A percentile compares a stretch with the other conserved stretches of the same genome.
Conservation (phyloP, 2,888 invertebrate genomes). For the Galerucella pusilla region DNA sequence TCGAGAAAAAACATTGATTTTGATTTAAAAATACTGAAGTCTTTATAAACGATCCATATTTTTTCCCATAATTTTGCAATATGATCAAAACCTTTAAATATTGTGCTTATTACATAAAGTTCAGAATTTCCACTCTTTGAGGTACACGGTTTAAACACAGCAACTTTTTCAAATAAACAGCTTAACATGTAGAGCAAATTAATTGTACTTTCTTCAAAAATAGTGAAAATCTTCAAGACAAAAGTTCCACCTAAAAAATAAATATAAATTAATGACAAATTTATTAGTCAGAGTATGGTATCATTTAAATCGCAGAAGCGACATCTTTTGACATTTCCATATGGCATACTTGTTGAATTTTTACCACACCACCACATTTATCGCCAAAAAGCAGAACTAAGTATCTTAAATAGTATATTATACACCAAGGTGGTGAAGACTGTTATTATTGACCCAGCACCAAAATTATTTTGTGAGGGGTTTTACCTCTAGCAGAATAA, state of each 20-base stretch:
- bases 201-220: slow-evolving; percentile 85
- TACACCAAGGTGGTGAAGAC: too few species aligned
- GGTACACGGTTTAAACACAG: slow-evolving; percentile 87
- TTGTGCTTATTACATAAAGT: slow-evolving; percentile 83
- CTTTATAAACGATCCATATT: slow-evolving; percentile 54
- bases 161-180: slow-evolving; percentile 78
- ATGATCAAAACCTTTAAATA: slow-evolving; percentile 68
- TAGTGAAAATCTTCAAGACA: slow-evolving; percentile 90
- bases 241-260: slow-evolving; percentile 76
- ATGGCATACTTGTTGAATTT: too few species aligned
- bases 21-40: slow-evolving; percentile 31
- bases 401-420: too few species aligned
- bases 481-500: too few species aligned
- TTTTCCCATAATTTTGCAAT: slow-evolving; percentile 51
- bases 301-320: neutral
- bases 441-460: too few species aligned
- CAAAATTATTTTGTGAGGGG: too few species aligned
- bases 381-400: too few species aligned
- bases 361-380: too few species aligned
- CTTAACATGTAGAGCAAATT: slow-evolving; percentile 83
- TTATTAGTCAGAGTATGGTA: neutral
- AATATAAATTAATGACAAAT: slow-evolving; percentile 22
- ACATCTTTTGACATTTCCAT: too few species aligned
- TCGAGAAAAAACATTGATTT: slow-evolving; percentile 71
- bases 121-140: slow-evolving; percentile 98